Conservation (phyloP, 2,888 invertebrate species). For the Dolichopus griseipennis region DNA sequence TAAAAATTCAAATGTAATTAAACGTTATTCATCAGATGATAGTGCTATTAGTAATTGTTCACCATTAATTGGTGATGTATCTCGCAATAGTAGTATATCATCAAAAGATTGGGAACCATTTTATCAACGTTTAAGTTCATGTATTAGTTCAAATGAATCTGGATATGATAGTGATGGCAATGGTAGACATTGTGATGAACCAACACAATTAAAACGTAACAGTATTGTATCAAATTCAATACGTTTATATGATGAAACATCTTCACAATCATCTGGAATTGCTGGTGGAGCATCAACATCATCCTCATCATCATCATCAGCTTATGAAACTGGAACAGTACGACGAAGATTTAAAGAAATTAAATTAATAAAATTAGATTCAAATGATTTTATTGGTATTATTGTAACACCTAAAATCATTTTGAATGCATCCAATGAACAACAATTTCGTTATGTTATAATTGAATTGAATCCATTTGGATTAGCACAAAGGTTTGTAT, state of each 20-base stretch:
- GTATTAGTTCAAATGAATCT: conserved; percentile 73
- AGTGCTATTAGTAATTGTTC: conserved; percentile 34
- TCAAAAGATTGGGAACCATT: conserved; percentile 52
- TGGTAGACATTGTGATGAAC: conserved; percentile 52
- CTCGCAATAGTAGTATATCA: conserved; percentile 49
- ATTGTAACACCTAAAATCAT: conserved; percentile 60
- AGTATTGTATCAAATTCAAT: conserved; percentile 14
- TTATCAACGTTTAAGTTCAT: conserved; percentile 58
- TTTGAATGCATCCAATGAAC: conserved; percentile 42
- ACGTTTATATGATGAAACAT: neutral
- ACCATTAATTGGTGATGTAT: conserved; percentile 44
- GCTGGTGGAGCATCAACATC: neutral
- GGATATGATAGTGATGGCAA: conserved; percentile 71
- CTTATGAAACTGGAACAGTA: conserved; percentile 47
- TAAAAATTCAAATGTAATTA: conserved; percentile 29
- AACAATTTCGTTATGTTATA: conserved; percentile 54
- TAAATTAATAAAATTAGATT: conserved; percentile 55
- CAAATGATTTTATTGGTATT: conserved; percentile 61
- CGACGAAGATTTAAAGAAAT: conserved; percentile 56
- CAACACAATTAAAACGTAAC: conserved; percentile 35
- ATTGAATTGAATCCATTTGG: conserved; percentile 57
- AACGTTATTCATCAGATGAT: conserved; percentile 35
- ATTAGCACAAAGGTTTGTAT: conserved; percentile 51
- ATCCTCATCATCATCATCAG: conserved; percentile 10
- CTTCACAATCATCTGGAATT: conserved; percentile 5